Evolutionary conservation across 2,797 vertebrate genomes (phyloP).

Genomic region (Yasuhikotakia modesta): DNA sequence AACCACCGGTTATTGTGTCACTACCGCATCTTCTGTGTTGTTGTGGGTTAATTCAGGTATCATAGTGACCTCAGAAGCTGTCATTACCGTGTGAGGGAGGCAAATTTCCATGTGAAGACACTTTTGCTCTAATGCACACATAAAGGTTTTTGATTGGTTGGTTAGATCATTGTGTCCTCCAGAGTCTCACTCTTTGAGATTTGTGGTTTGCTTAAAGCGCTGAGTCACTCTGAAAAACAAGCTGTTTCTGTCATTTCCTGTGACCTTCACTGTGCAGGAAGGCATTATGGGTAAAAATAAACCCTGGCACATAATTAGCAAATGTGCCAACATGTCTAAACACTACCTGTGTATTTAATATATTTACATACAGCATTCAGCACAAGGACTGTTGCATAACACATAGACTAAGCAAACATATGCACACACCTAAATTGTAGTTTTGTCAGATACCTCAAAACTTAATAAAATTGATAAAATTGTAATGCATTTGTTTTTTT

Average conservation of each 20-base stretch:
- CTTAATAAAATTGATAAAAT: not conserved
- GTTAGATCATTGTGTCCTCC: not conserved
- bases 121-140: not conserved
- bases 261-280: conserved; percentile 16
- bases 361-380: conserved; percentile 17
- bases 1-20: no score
- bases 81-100: no score
- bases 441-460: not conserved
- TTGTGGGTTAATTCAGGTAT: no score
- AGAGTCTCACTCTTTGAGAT: conserved; percentile 16
- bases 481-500: not conserved
- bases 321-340: conserved; percentile 9
- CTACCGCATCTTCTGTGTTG: no score
- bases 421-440: not conserved
- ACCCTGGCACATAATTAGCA: conserved; percentile 34
- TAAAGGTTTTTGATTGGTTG: not conserved
- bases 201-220: conserved; percentile 19
- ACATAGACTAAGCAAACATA: not conserved
- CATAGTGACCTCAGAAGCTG: no score
- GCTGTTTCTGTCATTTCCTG: conserved; percentile 14
- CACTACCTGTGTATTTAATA: conserved; percentile 26
- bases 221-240: conserved; percentile 33
- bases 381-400: conserved; percentile 4
- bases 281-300: conserved; percentile 47
- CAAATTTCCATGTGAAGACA: not conserved